Percentiles rank a stretch among this genome's conserved stretches.
phyloP scores from a whole-genome alignment of 1,140 invertebrate genomes.

The Heliconius eleuchia region DNA sequence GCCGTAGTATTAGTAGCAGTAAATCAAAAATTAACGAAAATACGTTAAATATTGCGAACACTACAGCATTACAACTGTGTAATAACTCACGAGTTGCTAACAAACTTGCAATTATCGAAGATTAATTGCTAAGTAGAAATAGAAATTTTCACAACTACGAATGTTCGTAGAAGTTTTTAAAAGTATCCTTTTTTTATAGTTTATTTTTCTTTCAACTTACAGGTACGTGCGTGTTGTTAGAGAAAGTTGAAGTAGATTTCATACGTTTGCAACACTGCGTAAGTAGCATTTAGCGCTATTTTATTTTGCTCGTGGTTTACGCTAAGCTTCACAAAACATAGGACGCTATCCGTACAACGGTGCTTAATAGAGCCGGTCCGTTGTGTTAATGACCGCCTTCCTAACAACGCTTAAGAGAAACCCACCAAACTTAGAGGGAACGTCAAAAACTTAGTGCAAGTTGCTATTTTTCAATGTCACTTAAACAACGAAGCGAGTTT shows the following conservation, averaged over 20 bases:
- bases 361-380: constrained; percentile 46
- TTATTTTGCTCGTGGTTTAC: constrained; percentile 38
- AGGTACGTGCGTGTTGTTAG: constrained; percentile 76
- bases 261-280: constrained; percentile 63
- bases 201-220: constrained; percentile 43
- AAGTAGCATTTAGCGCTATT: constrained; percentile 68
- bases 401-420: constrained; percentile 52
- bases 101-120: background rate
- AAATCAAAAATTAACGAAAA: background rate
- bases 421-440: constrained; percentile 44
- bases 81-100: background rate
- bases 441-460: constrained; percentile 57
- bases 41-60: background rate
- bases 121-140: background rate
- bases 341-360: constrained; percentile 30
- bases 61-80: background rate
- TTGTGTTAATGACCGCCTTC: constrained; percentile 51
- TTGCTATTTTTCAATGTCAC: constrained; percentile 66
- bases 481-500: constrained; percentile 56
- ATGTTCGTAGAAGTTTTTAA: background rate
- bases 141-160: background rate
- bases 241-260: constrained; percentile 70
- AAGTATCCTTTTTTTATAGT: constrained; percentile 2
- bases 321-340: constrained; percentile 19
- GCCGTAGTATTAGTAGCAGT: background rate